These are phyloP conservation scores for Sardinella longiceps DNA, from an alignment of 2,797 vertebrate genomes.

Conservation along the genomic window DNA sequence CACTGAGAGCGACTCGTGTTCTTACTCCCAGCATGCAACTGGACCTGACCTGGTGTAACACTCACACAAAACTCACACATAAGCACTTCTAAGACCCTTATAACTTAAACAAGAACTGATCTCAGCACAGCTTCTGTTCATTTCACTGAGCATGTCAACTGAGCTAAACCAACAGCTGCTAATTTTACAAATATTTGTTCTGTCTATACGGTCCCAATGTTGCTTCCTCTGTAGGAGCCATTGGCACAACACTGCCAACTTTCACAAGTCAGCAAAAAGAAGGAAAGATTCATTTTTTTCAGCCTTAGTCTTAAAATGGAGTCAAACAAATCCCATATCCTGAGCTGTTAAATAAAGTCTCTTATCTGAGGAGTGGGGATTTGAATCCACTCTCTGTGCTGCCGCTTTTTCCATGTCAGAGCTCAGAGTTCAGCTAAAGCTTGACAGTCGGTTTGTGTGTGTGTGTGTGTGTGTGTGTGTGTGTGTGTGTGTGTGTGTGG, in stretches of 20 bases:
- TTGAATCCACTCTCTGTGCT: constrained; percentile 33
- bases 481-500: not conserved
- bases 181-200: constrained; percentile 43
- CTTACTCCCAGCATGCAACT: not conserved
- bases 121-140: not conserved
- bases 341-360: not conserved
- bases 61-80: not conserved
- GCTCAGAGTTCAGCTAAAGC: constrained; percentile 40
- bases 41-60: not conserved
- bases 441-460: constrained; percentile 27
- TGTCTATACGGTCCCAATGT: not conserved
- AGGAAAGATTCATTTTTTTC: not conserved
- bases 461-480: constrained; percentile 23
- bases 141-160: not conserved
- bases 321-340: constrained; percentile 16
- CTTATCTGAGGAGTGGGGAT: constrained; percentile 1
- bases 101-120: not conserved
- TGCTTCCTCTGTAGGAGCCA: not conserved
- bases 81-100: not conserved
- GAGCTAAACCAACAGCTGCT: constrained; percentile 30
- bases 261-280: not conserved
- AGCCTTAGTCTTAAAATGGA: not conserved
- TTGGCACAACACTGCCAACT: not conserved
- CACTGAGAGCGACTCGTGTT: not conserved
- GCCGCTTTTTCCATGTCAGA: constrained; percentile 21